phyloP scores from a whole-genome alignment of 2,888 invertebrate genomes.

The Machimus atricapillus region DNA sequence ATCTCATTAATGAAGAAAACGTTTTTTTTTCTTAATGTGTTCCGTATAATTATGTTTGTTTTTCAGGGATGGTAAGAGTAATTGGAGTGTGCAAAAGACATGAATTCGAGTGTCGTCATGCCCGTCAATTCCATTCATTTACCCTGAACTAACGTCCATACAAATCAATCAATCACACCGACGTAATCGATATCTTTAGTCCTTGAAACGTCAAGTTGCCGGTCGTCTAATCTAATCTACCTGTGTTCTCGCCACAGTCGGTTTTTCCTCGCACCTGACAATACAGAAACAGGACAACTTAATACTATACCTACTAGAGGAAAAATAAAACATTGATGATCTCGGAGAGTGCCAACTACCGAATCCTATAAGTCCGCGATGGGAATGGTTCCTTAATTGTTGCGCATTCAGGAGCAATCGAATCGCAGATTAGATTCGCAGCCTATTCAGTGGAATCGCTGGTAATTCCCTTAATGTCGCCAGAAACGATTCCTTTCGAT shows the following conservation, averaged over 20 bases:
- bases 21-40: too few species aligned
- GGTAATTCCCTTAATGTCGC: slow-evolving; percentile 5
- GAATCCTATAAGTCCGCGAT: neutral
- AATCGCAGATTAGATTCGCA: neutral
- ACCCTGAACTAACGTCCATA: neutral
- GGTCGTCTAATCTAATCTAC: neutral
- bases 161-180: neutral
- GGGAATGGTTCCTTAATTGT: neutral
- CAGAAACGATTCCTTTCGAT: slow-evolving; percentile 4
- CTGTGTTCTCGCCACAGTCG: neutral
- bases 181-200: neutral
- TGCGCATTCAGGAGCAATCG: neutral
- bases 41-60: too few species aligned
- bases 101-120: neutral
- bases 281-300: neutral
- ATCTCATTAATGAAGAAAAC: neutral
- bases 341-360: neutral
- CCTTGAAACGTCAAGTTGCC: neutral
- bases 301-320: neutral
- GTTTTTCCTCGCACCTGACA: neutral
- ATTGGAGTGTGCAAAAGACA: neutral
- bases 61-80: too few species aligned
- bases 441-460: neutral
- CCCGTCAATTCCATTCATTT: neutral
- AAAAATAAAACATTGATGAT: neutral